phyloP scores from a whole-genome alignment of 2,888 invertebrate genomes.

The Orthosia cruda region DNA sequence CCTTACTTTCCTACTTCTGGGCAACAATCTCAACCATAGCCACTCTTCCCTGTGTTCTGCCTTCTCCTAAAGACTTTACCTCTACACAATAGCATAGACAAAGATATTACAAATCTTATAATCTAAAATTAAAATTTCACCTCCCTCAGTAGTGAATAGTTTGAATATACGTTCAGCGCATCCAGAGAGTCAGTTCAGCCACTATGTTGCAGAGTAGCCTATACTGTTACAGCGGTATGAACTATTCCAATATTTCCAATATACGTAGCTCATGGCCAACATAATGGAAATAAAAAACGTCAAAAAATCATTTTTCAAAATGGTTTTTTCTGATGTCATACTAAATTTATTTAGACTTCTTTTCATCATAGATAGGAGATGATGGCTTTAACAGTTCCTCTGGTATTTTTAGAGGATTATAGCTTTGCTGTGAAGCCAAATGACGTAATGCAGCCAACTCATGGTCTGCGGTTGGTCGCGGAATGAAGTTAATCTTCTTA shows the following conservation, averaged over 20 bases:
- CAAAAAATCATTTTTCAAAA: background rate
- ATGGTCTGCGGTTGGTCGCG: constrained; percentile 73
- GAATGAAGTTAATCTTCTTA: constrained; percentile 70
- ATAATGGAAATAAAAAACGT: too few relatives aligned
- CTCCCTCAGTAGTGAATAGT: background rate
- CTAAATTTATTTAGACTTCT: background rate
- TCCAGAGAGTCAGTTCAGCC: background rate
- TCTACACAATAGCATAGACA: background rate
- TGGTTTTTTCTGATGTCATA: background rate
- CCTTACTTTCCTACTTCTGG: too few relatives aligned
- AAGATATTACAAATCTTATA: background rate
- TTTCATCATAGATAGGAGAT: background rate
- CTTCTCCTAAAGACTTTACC: too few relatives aligned
- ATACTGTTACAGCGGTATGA: background rate
- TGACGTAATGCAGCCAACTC: constrained; percentile 77
- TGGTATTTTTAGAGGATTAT: constrained; percentile 83
- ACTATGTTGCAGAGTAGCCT: too few relatives aligned
- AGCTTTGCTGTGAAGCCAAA: constrained; percentile 76
- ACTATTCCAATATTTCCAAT: background rate
- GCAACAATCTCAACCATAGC: too few relatives aligned
- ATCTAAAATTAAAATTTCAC: background rate
- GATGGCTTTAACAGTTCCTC: constrained; percentile 67
- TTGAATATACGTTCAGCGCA: background rate
- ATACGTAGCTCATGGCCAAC: too few relatives aligned
- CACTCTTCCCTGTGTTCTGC: too few relatives aligned